Percentiles rank a stretch among this genome's conserved stretches.
These are phyloP conservation scores for Anoncus sp. DNA, from an alignment of 2,888 invertebrate species.

Conservation along the genomic window DNA sequence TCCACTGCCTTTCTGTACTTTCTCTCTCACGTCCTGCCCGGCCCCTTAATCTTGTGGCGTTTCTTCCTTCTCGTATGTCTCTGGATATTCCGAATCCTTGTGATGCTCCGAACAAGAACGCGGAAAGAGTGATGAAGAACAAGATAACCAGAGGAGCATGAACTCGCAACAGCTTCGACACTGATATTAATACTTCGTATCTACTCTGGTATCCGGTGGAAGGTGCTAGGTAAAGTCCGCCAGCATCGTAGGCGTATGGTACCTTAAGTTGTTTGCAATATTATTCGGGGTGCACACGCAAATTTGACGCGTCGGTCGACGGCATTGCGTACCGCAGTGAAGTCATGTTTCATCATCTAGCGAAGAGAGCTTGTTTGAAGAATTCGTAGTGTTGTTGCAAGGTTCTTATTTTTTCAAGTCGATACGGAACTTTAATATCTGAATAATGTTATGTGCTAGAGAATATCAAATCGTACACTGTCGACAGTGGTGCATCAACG, in stretches of 20 bases:
- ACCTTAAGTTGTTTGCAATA: constrained; percentile 72
- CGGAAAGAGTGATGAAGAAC: constrained; percentile 47
- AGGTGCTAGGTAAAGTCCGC: constrained; percentile 49
- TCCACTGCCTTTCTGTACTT: constrained; percentile 57
- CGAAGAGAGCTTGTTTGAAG: constrained; percentile 22
- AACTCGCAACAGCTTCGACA: constrained; percentile 42
- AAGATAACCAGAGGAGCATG: constrained; percentile 56
- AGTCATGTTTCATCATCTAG: background rate
- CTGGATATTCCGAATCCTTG: constrained; percentile 60
- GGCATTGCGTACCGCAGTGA: background rate
- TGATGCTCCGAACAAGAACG: constrained; percentile 26
- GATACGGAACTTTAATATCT: no score
- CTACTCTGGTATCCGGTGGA: constrained; percentile 38
- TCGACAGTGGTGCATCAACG: no score
- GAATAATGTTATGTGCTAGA: no score
- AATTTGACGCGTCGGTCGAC: constrained; percentile 42
- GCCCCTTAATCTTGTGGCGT: constrained; percentile 41
- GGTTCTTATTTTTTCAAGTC: no score
- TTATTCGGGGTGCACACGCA: constrained; percentile 66
- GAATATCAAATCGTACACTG: no score
- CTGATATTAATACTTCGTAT: constrained; percentile 45
- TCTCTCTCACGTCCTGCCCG: constrained; percentile 51
- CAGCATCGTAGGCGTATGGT: constrained; percentile 62
- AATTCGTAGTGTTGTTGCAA: background rate
- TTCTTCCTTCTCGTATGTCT: constrained; percentile 56